Evolutionary conservation across 1,140 invertebrate species (phyloP), one percentile per base, ranked within the genome.

Genomic region (Dreissena rostriformis): DNA sequence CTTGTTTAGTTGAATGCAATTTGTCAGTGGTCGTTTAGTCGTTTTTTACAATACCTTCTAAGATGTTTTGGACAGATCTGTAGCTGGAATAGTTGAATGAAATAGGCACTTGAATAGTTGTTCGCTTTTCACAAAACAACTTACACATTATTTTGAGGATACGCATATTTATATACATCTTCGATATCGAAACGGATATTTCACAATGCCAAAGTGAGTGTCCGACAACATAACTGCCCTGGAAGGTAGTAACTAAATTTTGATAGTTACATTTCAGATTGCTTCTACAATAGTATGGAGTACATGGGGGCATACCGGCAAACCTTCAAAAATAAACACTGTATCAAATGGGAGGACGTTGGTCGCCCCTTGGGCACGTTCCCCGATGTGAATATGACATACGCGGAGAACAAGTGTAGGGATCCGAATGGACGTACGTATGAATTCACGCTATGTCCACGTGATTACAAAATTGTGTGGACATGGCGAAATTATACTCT

Each of bases 271-370:
- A 10, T 73, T 52, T 73, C 28, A 74, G 72, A 74, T 74, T 74
- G 72, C 28, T 74, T 74, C 53, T 74, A 74, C 72, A 57, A 74
- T 2, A 74, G 72, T n/a, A 74, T 57, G 15, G 17, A 29, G 52
- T 74, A 74, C 24, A 74, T 74, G 72, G 72, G 72, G 6, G 19
- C 52, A 6, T 61, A 24, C 53, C 10, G 24, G 10, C 55, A 52
- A 1, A 57, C 72, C n/a, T 24, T 53, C 7, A 17, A 49, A 17
- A 57, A 57, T 12, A 74, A 55, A 26, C 7, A 15, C 10, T 74
- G 72, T 57, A 4, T 57, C 26, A 55, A 57, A n/a, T 74, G 72
- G 72, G n/a, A 8, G 24, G 52, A 74, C 52, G 1, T 74, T 19
- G 53, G 61, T 28, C 72, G 52, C 5, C 26, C 4, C 17, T n/a